Evolutionary conservation across 1,140 invertebrate genomes (phyloP), one percentile per base, ranked within the genome.

Genomic region (Drosophila oshimai): DNA sequence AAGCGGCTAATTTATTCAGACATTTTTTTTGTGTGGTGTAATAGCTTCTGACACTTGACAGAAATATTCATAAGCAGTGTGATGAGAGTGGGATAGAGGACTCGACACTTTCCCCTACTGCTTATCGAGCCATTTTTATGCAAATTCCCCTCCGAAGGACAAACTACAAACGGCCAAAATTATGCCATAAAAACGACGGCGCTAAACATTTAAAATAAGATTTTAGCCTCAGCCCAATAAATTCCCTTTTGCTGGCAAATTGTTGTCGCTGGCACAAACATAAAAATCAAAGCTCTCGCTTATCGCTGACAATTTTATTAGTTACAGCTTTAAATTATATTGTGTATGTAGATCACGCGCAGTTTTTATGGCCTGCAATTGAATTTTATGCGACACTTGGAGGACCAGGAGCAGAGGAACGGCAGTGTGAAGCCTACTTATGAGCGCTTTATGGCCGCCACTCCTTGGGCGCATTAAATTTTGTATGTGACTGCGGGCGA

Each of bases 241-340:
- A 86, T 84, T 84, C 33, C 15, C 18, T 37, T 36, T 46, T 44
- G 51, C 24, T 44, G 51, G 31, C 33, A 58, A 36, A 57, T 54
- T 54, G 37, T 44, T 55, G 51, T 33, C 39, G 29, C 20, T 28
- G 3, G 22, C 33, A 34, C 33, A 26, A 53, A 28, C 76, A 86
- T 84, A 84, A 84, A 84, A 84, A 84, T 84, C 80, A 84, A 79
- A 87, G 58, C 65, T 71, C 18, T 29, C 51, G 74, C 80, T 84
- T 84, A 84, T 86, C 80, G 60, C 60, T 54, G 57, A 44, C 61
- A 64, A 46, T 86, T 86, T 84, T 84, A 84, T 84, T 84, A 84
- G 79, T 84, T 80, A 79, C 60, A 79, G 80, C 80, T 84, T 84
- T 72, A 86, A 80, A 80, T 84, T 79, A 70, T 86, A 67, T 74